phyloP scores from a whole-genome alignment of 2,113 vertebrate species.

The Macroglossus sobrinus region DNA sequence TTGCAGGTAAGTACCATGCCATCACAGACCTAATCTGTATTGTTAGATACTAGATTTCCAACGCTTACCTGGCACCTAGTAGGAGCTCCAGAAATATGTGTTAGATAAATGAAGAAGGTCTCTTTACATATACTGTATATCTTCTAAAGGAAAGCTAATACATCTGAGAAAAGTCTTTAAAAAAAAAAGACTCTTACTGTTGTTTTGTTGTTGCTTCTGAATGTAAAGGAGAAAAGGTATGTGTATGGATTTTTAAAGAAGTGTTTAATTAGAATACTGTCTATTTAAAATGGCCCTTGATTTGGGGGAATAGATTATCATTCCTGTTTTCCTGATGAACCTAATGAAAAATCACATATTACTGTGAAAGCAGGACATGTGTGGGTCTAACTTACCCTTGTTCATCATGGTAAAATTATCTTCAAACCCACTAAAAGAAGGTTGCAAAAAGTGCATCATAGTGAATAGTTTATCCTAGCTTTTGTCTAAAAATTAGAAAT shows the following conservation, averaged over 20 bases:
- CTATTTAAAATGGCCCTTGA: neutral
- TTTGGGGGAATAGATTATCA: neutral
- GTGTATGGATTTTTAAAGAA: neutral
- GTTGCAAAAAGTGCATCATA: neutral
- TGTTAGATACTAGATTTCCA: neutral
- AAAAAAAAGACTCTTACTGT: neutral
- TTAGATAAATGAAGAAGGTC: neutral
- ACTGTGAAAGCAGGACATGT: neutral
- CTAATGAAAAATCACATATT: neutral
- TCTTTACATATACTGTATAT: neutral
- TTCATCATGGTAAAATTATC: neutral
- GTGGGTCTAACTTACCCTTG: neutral
- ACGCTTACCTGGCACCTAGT: neutral
- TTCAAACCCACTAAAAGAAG: neutral
- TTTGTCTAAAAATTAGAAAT: neutral
- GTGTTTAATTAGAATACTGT: neutral
- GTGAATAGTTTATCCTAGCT: neutral
- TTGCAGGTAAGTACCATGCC: neutral
- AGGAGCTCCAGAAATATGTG: neutral
- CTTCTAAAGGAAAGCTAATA: neutral
- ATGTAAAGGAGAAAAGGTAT: neutral
- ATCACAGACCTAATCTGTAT: neutral
- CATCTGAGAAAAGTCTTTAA: neutral
- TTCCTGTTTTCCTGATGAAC: neutral
- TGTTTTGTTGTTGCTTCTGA: neutral